Evolutionary conservation across 2,888 invertebrate genomes (phyloP), one percentile per base, ranked within the genome.

Genomic region (Sicus ferrugineus): DNA sequence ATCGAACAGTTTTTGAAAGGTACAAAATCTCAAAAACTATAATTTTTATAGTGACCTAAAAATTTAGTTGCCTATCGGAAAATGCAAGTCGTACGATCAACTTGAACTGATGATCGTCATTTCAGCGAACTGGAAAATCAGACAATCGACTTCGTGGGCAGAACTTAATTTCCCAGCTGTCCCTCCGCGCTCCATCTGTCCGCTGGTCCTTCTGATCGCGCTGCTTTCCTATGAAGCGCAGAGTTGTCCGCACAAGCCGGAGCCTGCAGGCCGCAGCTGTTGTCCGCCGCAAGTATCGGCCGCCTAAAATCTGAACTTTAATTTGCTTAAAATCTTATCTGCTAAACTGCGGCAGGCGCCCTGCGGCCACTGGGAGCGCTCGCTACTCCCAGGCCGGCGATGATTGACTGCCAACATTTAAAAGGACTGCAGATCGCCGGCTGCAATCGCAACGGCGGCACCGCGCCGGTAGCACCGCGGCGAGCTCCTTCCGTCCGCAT

Each of bases 291-390:
- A 63, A 63, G 63, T 52, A 7, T 28, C n/a, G 30, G 31, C 42
- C 58, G 48, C 52, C 48, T 59, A 67, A 67, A 67, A 31, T 67
- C 56, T 66, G 48, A 56, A 66, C 58, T 56, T 66, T 46, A 66
- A 66, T 67, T 67, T 59, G 48, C 34, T 59, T 30, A 21, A 38
- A 67, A 50, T 42, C 67, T 58, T 67, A 54, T 67, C 46, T 28
- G 31, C 46, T 50, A 38, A 54, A 54, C 65, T 38, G 26, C 54
- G 54, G 34, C 31, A 23, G 38, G 26, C 5, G 65, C 52, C 34
- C 54, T 23, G 21, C 34, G 34, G 38, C 38, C 9, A 38, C 4
- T 9, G 9, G 14, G 26, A 14, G 54, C 54, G 54, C 23, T 26
- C 54, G 23, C 54, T 28, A 16, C 28, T 28, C 30, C 54, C 9